Evolutionary conservation across 1,140 invertebrate species (phyloP).

Genomic region (Platyscapa corneri): DNA sequence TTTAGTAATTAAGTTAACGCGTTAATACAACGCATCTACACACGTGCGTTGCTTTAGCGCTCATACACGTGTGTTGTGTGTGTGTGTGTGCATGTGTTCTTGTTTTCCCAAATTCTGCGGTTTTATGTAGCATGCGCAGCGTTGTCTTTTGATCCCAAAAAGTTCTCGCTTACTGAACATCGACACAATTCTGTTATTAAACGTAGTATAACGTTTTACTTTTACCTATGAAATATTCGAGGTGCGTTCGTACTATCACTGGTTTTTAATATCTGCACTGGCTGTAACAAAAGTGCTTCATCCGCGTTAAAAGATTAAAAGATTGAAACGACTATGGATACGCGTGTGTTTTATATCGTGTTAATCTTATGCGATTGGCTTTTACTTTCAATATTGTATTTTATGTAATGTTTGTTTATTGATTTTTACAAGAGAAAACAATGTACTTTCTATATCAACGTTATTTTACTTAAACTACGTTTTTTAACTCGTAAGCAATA

Average conservation of each 20-base stretch:
- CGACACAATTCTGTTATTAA: too few relatives aligned
- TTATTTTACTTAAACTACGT: neutral
- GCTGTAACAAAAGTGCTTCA: neutral
- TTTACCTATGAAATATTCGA: neutral
- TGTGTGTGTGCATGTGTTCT: too few relatives aligned
- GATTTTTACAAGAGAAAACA: neutral
- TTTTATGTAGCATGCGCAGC: neutral
- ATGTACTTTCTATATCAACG: neutral
- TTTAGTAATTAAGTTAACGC: constrained; percentile 10
- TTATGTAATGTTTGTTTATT: neutral
- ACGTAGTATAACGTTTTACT: neutral
- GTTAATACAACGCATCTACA: neutral
- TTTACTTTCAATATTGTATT: neutral
- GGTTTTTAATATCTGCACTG: neutral
- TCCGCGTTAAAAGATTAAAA: neutral
- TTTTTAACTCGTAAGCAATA: neutral
- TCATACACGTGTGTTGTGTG: neutral
- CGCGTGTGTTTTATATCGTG: neutral
- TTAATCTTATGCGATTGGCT: neutral
- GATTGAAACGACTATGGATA: neutral
- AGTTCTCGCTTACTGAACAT: too few relatives aligned
- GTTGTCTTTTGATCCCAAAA: too few relatives aligned
- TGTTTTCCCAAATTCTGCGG: neutral
- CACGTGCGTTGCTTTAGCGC: neutral
- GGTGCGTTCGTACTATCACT: neutral